Conservation (phyloP, 1,140 invertebrate genomes). For the Drosophila bocqueti region DNA sequence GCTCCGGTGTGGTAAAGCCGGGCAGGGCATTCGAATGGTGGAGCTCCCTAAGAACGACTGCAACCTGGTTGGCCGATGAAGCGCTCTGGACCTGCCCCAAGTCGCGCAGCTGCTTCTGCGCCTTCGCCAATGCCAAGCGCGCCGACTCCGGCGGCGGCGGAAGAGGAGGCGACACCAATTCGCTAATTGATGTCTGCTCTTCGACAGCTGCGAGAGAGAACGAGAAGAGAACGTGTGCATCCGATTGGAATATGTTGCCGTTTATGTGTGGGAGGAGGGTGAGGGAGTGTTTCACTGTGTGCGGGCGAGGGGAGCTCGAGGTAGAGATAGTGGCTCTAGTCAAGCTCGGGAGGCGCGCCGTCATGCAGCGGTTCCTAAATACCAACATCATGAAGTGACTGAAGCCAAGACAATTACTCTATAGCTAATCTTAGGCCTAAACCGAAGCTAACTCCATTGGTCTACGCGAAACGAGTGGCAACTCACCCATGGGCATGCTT, state of each 20-base stretch:
- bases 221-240: constrained; percentile 80
- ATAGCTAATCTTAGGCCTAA: constrained; percentile 34
- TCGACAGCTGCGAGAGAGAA: constrained; percentile 75
- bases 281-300: constrained; percentile 36
- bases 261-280: constrained; percentile 51
- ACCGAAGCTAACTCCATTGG: constrained; percentile 10
- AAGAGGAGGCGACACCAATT: constrained; percentile 6
- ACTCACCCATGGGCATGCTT: constrained; percentile 84
- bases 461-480: constrained; percentile 1
- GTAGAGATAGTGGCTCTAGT: constrained; percentile 56
- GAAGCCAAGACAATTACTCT: constrained; percentile 34
- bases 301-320: constrained; percentile 44
- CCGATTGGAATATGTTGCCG: constrained; percentile 84
- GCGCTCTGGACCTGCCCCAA: constrained; percentile 43
- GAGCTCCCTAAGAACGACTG: constrained; percentile 39
- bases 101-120: constrained; percentile 42
- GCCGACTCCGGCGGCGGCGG: constrained; percentile 26
- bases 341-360: constrained; percentile 40
- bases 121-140: constrained; percentile 39
- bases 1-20: constrained; percentile 88
- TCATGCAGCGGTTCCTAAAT: constrained; percentile 62
- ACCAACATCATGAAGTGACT: constrained; percentile 18
- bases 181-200: constrained; percentile 21
- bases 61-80: constrained; percentile 46
- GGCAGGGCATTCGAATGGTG: constrained; percentile 85